These are phyloP conservation scores for Agapornis roseicollis DNA, from an alignment of 2,113 vertebrate species.

Conservation along the genomic window DNA sequence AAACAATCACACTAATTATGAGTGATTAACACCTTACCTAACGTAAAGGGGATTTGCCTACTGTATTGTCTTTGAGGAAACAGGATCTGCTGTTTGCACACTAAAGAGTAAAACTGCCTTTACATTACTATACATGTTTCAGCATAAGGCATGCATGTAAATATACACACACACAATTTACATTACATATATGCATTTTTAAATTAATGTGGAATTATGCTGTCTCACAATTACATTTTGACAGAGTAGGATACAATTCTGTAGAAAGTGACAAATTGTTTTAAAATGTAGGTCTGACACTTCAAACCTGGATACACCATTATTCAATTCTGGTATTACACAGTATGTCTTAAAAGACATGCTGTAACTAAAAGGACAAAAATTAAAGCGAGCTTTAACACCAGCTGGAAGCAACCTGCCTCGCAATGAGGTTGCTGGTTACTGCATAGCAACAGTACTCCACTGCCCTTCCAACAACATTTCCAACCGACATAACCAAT, in stretches of 20 bases:
- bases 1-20: not conserved
- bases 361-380: not conserved
- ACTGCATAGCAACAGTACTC: not conserved
- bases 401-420: not conserved
- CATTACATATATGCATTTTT: not conserved
- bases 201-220: not conserved
- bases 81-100: not conserved
- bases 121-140: not conserved
- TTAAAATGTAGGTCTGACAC: not conserved
- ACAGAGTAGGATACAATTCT: not conserved
- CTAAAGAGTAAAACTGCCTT: not conserved
- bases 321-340: not conserved
- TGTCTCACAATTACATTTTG: not conserved
- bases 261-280: not conserved
- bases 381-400: not conserved
- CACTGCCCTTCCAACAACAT: not conserved
- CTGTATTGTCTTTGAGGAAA: not conserved
- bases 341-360: not conserved
- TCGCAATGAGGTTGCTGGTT: not conserved
- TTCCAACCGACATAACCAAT: not conserved
- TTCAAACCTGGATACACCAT: not conserved
- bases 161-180: not conserved
- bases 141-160: not conserved
- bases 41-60: not conserved
- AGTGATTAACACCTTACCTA: not conserved